phyloP scores from a whole-genome alignment of 2,113 vertebrate species.

The Empidonax alnorum region DNA sequence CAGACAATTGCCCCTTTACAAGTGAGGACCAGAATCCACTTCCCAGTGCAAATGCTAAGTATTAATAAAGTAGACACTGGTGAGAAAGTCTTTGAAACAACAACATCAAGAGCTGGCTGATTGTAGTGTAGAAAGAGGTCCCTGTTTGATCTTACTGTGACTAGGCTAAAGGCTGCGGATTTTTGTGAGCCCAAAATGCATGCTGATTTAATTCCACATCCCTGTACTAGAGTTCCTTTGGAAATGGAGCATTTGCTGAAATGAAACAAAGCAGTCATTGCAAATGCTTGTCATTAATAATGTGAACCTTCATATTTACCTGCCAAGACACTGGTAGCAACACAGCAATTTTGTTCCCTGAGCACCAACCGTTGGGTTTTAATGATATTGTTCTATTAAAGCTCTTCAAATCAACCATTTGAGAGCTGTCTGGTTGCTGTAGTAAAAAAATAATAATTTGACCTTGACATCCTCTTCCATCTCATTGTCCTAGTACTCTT shows the following conservation, averaged over 20 bases:
- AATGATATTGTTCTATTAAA: slow-evolving; percentile 25
- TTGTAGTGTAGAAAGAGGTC: not conserved
- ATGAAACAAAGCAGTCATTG: slow-evolving; percentile 19
- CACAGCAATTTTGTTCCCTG: slow-evolving; percentile 12
- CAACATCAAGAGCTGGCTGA: not conserved
- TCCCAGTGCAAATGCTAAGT: not conserved
- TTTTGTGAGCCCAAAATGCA: not conserved
- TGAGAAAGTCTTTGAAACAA: not conserved
- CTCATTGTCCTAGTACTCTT: not conserved
- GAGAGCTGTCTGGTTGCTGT: not conserved
- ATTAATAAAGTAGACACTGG: not conserved
- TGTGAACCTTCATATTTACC: slow-evolving; percentile 29
- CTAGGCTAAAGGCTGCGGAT: not conserved
- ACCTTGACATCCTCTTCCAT: not conserved
- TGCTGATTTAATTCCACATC: not conserved
- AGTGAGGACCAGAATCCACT: not conserved
- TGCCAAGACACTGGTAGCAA: not conserved
- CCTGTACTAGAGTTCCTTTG: not conserved
- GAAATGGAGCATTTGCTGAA: not conserved
- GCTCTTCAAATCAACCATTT: slow-evolving; percentile 27
- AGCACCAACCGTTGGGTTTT: slow-evolving; percentile 1
- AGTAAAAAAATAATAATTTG: not conserved
- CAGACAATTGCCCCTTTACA: not conserved
- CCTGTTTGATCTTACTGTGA: not conserved
- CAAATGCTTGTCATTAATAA: slow-evolving; percentile 11